Evolutionary conservation across 2,113 vertebrate genomes (phyloP).

Genomic region (Larimichthys crocea): DNA sequence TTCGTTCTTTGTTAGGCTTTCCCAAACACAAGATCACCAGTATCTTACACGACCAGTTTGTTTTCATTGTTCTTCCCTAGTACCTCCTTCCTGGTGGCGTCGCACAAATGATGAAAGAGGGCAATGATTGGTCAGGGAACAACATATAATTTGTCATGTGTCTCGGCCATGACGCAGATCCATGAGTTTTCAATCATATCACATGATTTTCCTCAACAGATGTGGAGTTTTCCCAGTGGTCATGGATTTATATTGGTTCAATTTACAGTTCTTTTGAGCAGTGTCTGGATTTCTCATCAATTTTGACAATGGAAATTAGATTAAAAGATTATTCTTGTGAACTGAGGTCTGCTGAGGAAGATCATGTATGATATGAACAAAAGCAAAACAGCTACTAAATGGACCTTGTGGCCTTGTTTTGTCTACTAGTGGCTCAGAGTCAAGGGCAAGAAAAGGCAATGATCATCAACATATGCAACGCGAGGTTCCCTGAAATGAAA

Average conservation of each 20-base stretch:
- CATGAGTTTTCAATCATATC: not conserved
- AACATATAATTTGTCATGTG: no score
- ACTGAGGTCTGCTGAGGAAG: not conserved
- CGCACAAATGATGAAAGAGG: no score
- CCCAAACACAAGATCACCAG: no score
- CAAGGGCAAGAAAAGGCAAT: not conserved
- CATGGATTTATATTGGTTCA: not conserved
- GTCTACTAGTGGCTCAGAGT: not conserved
- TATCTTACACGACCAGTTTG: no score
- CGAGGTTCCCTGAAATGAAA: slow-evolving; percentile 25
- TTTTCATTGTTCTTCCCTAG: no score
- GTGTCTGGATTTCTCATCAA: not conserved
- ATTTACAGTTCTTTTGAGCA: not conserved
- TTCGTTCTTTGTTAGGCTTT: no score
- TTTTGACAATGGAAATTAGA: not conserved
- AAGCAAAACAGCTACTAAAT: not conserved
- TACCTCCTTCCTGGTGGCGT: no score
- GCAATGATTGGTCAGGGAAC: no score
- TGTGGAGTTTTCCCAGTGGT: not conserved
- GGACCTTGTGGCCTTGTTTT: not conserved
- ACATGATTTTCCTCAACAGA: not conserved
- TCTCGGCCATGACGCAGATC: no score
- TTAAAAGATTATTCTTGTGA: not conserved
- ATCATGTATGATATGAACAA: not conserved
- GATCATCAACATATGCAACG: not conserved